phyloP scores from a whole-genome alignment of 2,888 invertebrate species.

The Chrysopilus asiliformis region DNA sequence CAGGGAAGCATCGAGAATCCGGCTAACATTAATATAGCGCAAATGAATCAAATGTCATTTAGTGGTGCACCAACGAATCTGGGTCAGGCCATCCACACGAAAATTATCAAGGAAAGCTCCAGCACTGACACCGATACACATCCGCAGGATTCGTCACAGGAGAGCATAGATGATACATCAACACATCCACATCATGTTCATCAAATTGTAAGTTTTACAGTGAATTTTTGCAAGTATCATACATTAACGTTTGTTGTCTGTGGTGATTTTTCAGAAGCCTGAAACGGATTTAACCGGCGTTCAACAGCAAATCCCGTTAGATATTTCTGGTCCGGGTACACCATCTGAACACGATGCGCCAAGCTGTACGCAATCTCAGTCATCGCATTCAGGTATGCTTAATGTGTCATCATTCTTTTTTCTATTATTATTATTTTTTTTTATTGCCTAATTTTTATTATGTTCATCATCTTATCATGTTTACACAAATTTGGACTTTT shows the following conservation, averaged over 20 bases:
- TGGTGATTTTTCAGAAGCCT: slow-evolving; percentile 26
- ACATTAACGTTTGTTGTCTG: background rate
- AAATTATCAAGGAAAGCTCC: slow-evolving; percentile 35
- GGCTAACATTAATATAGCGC: slow-evolving; percentile 35
- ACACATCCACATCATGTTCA: slow-evolving; percentile 37
- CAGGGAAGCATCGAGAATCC: slow-evolving; percentile 31
- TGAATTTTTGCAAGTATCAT: no score
- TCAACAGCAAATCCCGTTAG: slow-evolving; percentile 34
- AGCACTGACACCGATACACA: slow-evolving; percentile 39
- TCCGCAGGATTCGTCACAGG: slow-evolving; percentile 40
- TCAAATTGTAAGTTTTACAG: slow-evolving; percentile 31
- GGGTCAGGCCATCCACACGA: slow-evolving; percentile 31
- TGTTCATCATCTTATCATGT: no score
- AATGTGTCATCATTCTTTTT: slow-evolving; percentile 1
- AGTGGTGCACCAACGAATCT: slow-evolving; percentile 32
- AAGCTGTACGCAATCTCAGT: slow-evolving; percentile 27
- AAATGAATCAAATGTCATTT: slow-evolving; percentile 40
- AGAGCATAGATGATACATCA: slow-evolving; percentile 38
- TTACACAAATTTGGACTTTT: no score
- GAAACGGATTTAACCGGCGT: slow-evolving; percentile 33
- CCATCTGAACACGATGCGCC: slow-evolving; percentile 33
- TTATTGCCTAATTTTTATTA: slow-evolving; percentile 1
- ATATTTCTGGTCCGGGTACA: slow-evolving; percentile 34
- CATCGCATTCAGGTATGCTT: slow-evolving; percentile 34
- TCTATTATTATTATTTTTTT: slow-evolving; percentile 1